Evolutionary conservation across 2,113 vertebrate species (phyloP).

Genomic region (Physeter macrocephalus): DNA sequence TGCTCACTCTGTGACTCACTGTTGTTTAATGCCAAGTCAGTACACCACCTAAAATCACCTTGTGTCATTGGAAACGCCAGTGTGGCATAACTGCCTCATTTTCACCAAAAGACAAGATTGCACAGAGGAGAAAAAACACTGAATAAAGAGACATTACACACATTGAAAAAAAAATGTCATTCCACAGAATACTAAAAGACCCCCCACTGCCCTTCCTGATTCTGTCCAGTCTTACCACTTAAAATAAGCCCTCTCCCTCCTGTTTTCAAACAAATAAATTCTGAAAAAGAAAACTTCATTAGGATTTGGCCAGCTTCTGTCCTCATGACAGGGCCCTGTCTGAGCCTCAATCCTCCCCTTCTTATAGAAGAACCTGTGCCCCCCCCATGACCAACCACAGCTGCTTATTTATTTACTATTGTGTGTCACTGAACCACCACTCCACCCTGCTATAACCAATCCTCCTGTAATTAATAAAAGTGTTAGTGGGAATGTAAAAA

Average conservation of each 20-base stretch:
- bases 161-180: neutral
- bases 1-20: neutral
- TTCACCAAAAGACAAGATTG: constrained; percentile 1
- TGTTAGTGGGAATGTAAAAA: constrained; percentile 44
- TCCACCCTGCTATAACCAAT: neutral
- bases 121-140: neutral
- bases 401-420: constrained; percentile 49
- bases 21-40: neutral
- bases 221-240: neutral
- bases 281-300: neutral
- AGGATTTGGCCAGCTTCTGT: neutral
- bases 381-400: too few species aligned
- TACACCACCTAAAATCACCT: constrained; percentile 4
- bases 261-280: neutral
- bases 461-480: constrained; percentile 38
- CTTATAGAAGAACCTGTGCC: neutral
- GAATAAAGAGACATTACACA: neutral
- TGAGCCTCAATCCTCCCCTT: neutral
- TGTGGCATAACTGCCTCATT: neutral
- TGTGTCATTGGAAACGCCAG: neutral
- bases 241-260: neutral
- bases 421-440: constrained; percentile 59
- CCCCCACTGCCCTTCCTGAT: neutral
- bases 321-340: neutral
- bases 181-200: neutral